These are phyloP conservation scores for Gymnorhina tibicen DNA, from an alignment of 2,113 vertebrate genomes.

Conservation along the genomic window DNA sequence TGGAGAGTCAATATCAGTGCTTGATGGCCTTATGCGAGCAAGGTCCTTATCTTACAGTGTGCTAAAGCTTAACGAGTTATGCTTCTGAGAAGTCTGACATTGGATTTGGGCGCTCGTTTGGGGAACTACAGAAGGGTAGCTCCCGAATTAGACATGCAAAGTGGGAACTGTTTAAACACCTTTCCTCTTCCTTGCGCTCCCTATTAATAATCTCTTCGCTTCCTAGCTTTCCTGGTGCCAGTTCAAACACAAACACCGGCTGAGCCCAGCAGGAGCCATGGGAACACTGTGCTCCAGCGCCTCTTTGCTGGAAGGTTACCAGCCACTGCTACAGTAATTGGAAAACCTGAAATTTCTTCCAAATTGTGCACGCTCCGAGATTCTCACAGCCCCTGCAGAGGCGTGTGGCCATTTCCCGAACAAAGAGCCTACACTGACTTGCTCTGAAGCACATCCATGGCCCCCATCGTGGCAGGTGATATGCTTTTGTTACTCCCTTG, in stretches of 20 bases:
- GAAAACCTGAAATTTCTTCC: not conserved
- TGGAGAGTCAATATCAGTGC: constrained; percentile 72
- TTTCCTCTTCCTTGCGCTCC: constrained; percentile 11
- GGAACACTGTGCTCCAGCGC: not conserved
- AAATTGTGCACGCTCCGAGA: not conserved
- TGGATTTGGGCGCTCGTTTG: constrained; percentile 57
- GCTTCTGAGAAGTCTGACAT: constrained; percentile 58
- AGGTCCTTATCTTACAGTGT: constrained; percentile 63
- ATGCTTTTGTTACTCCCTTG: not conserved
- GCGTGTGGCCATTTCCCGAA: fast-evolving
- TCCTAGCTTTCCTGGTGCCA: constrained; percentile 1
- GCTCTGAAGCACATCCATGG: not conserved
- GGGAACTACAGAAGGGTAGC: constrained; percentile 37
- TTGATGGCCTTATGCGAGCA: constrained; percentile 67
- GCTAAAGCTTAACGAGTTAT: constrained; percentile 64
- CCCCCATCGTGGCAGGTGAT: no score
- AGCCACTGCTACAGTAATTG: not conserved
- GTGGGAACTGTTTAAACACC: constrained; percentile 37
- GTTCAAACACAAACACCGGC: constrained; percentile 14
- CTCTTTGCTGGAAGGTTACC: constrained; percentile 44
- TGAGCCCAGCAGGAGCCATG: constrained; percentile 41
- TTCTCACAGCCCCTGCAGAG: not conserved
- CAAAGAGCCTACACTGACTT: not conserved
- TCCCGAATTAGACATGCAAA: constrained; percentile 13
- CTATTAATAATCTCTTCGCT: constrained; percentile 37